Conservation (phyloP, 2,888 invertebrate genomes). For the Onchidella celtica region DNA sequence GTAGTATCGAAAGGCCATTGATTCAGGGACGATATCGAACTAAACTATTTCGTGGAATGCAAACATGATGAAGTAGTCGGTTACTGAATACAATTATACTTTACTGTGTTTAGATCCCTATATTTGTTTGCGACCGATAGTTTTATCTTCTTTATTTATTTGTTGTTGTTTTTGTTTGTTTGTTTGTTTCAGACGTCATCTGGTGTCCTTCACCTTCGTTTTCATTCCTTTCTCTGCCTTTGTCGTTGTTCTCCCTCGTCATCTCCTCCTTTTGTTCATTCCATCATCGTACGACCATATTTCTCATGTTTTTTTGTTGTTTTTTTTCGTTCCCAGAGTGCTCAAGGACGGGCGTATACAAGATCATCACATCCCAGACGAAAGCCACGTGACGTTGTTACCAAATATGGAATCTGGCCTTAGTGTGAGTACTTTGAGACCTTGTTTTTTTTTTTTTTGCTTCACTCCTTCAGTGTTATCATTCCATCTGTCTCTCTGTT, state of each 20-base stretch:
- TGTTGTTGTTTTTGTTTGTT: neutral
- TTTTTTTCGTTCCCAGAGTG: constrained; percentile 17
- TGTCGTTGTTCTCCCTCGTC: neutral
- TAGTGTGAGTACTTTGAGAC: constrained; percentile 36
- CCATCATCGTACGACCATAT: too few species aligned
- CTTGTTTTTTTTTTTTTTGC: neutral
- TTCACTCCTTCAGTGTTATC: constrained; percentile 9
- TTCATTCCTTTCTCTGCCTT: neutral
- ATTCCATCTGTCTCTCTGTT: neutral
- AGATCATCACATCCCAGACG: constrained; percentile 42
- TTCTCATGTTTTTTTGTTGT: neutral
- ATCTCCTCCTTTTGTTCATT: neutral
- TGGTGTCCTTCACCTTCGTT: neutral
- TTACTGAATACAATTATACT: too few species aligned
- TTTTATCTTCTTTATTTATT: neutral
- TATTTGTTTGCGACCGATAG: too few species aligned
- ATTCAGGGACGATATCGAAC: too few species aligned
- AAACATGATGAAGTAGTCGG: too few species aligned
- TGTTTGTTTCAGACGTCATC: neutral
- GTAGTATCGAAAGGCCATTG: too few species aligned
- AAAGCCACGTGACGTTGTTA: constrained; percentile 43
- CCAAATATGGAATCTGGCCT: constrained; percentile 48
- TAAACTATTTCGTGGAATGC: too few species aligned
- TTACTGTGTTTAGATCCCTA: too few species aligned
- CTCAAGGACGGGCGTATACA: constrained; percentile 36